Evolutionary conservation across 2,797 vertebrate genomes (phyloP).

Genomic region (Falco biarmicus): DNA sequence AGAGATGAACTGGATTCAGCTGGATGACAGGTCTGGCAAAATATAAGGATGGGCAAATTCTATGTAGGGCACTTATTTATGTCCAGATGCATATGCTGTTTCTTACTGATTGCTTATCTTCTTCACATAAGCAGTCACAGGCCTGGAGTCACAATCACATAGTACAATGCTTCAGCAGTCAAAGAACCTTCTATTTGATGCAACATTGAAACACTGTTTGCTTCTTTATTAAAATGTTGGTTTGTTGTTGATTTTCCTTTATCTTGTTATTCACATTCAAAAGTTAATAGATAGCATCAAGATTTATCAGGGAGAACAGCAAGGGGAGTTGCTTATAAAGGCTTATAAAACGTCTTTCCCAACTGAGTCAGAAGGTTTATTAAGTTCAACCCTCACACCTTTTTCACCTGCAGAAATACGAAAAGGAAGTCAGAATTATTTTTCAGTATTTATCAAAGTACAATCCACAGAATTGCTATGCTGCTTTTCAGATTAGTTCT

Average conservation of each 20-base stretch:
- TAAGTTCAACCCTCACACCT: slow-evolving; percentile 92
- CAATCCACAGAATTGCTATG: not conserved
- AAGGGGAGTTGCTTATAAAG: slow-evolving; percentile 65
- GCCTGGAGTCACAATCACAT: slow-evolving; percentile 79
- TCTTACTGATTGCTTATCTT: slow-evolving; percentile 72
- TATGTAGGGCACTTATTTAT: slow-evolving; percentile 77
- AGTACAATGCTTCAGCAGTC: slow-evolving; percentile 84
- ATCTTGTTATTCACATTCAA: slow-evolving; percentile 80
- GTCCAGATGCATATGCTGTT: slow-evolving; percentile 74
- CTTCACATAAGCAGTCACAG: slow-evolving; percentile 74
- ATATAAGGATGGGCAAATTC: slow-evolving; percentile 76
- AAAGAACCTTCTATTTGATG: slow-evolving; percentile 77
- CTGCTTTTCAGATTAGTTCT: not conserved
- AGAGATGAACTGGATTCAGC: slow-evolving; percentile 77
- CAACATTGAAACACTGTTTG: slow-evolving; percentile 73
- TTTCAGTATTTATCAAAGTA: not conserved
- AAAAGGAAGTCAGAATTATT: not conserved
- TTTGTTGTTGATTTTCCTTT: slow-evolving; percentile 72
- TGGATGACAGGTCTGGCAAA: slow-evolving; percentile 78
- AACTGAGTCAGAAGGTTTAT: slow-evolving; percentile 88
- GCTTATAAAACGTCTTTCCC: slow-evolving; percentile 80
- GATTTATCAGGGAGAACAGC: slow-evolving; percentile 60
- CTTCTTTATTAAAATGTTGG: slow-evolving; percentile 67
- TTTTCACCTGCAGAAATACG: slow-evolving; percentile 85
- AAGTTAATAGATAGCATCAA: slow-evolving; percentile 78